These are phyloP conservation scores for Platycheirus albimanus DNA, from an alignment of 2,888 invertebrate genomes.

Conservation along the genomic window DNA sequence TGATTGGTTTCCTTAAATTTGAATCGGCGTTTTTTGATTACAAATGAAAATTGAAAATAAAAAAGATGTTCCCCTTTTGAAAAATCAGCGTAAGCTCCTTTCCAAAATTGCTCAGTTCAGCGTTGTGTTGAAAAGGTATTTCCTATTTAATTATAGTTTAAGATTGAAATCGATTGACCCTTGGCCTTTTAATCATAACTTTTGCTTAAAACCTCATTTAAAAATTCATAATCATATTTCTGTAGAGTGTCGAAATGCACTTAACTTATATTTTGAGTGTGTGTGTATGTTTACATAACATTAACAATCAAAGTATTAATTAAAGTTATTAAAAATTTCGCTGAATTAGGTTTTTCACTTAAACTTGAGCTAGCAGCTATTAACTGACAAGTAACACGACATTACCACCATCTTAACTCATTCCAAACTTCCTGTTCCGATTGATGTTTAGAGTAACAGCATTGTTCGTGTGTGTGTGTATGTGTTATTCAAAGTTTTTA, in stretches of 20 bases:
- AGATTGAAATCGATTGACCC: too few species aligned
- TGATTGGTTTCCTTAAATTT: too few species aligned
- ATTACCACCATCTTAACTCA: constrained; percentile 13
- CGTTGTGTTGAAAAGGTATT: too few species aligned
- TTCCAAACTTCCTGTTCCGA: background rate
- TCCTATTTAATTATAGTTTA: too few species aligned
- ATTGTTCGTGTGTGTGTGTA: background rate
- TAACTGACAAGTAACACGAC: constrained; percentile 30
- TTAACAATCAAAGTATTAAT: constrained; percentile 12
- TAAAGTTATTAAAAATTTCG: constrained; percentile 54
- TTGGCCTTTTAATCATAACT: too few species aligned
- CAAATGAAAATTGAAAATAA: too few species aligned
- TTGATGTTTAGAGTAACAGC: too few species aligned
- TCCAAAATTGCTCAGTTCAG: too few species aligned
- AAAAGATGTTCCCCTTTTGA: too few species aligned
- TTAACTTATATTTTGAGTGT: background rate
- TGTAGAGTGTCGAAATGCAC: constrained; percentile 18
- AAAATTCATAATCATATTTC: background rate
- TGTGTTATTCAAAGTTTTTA: constrained; percentile 11
- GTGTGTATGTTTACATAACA: background rate
- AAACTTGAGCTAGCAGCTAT: background rate
- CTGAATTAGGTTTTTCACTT: constrained; percentile 32
- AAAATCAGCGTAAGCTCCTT: too few species aligned
- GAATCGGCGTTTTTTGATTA: too few species aligned
- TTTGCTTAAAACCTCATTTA: too few species aligned